Percentiles rank a stretch among this genome's conserved stretches.
Conservation (phyloP, 2,113 vertebrate species). For the Cryptomyrus ogoouensis region DNA sequence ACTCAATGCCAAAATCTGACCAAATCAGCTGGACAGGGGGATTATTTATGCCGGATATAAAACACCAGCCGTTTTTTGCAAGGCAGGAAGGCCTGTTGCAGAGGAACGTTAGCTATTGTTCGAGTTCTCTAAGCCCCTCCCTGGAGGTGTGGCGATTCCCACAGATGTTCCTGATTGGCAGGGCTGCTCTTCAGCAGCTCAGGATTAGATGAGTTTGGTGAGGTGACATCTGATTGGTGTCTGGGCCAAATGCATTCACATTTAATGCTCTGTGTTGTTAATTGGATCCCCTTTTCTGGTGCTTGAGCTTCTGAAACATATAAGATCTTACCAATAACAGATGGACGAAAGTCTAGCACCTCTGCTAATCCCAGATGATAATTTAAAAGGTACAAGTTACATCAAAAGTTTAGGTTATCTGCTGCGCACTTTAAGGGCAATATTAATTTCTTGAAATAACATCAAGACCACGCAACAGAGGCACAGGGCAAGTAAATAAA, state of each 20-base stretch:
- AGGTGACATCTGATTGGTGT: slow-evolving; percentile 64
- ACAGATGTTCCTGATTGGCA: background rate
- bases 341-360: background rate
- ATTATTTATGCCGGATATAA: background rate
- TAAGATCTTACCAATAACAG: background rate
- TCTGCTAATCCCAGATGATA: background rate
- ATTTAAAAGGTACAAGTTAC: background rate
- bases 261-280: background rate
- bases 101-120: background rate
- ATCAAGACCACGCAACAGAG: background rate
- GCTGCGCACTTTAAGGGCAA: background rate
- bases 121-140: background rate
- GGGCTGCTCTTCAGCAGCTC: slow-evolving; percentile 16
- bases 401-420: background rate
- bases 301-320: background rate
- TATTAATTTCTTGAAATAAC: background rate
- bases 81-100: background rate
- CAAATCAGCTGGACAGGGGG: background rate
- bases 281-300: background rate
- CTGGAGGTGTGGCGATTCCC: background rate
- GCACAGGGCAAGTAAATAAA: background rate
- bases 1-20: background rate
- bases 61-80: background rate
- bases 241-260: slow-evolving; percentile 41
- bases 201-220: slow-evolving; percentile 50